phyloP scores from a whole-genome alignment of 2,888 invertebrate genomes.

The Odontothrips loti region DNA sequence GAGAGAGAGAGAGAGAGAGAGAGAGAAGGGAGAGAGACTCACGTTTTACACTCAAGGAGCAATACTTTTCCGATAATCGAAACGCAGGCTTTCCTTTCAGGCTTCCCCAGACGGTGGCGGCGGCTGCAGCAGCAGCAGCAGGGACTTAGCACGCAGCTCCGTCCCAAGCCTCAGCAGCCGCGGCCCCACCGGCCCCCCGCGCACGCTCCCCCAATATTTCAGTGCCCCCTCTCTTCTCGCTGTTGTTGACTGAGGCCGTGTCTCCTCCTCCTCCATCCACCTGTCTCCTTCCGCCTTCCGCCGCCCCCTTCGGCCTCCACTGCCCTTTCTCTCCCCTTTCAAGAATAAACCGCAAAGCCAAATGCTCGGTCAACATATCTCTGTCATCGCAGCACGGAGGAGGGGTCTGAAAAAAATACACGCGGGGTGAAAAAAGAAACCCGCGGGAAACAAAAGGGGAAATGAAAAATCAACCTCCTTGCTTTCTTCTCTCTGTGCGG shows the following conservation, averaged over 20 bases:
- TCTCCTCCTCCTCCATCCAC: not conserved
- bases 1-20: no score
- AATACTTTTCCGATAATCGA: no score
- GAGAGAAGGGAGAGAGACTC: no score
- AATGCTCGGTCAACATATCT: conserved; percentile 6
- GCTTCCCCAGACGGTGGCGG: no score
- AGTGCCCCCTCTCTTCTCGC: not conserved
- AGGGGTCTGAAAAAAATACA: not conserved
- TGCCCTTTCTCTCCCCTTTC: not conserved
- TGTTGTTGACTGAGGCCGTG: not conserved
- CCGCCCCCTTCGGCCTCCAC: not conserved
- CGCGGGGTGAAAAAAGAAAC: not conserved
- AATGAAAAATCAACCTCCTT: no score
- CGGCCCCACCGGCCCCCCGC: not conserved
- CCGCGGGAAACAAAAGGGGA: no score
- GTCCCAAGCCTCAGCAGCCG: not conserved
- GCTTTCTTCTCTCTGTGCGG: no score
- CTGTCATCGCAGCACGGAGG: not conserved
- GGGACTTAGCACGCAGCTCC: not conserved
- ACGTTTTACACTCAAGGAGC: no score
- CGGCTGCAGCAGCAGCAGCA: no score
- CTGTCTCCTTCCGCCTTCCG: not conserved
- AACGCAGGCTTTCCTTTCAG: no score
- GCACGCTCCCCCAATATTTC: not conserved
- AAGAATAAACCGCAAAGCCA: conserved; percentile 5